These are phyloP conservation scores for Diploptera punctata DNA, from an alignment of 2,888 invertebrate genomes.

Conservation along the genomic window DNA sequence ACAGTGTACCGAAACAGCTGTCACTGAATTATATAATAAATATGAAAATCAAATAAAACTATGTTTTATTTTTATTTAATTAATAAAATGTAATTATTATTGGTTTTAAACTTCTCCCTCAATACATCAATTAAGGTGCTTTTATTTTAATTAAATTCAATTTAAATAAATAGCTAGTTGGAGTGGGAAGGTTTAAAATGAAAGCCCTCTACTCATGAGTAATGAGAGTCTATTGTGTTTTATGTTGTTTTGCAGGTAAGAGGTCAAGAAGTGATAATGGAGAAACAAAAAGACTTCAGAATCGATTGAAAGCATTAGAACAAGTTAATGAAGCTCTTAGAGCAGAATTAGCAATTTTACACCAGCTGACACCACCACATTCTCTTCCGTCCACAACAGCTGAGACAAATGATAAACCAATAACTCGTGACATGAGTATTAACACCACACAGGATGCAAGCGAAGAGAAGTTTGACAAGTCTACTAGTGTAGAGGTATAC, in stretches of 20 bases:
- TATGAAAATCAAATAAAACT: too few species aligned
- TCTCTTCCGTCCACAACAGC: background rate
- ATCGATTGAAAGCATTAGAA: conserved; percentile 53
- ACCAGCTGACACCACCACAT: conserved; percentile 30
- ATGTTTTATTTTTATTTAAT: too few species aligned
- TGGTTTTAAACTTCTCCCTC: too few species aligned
- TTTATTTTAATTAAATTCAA: too few species aligned
- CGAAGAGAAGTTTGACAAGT: conserved; percentile 16
- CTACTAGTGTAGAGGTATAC: conserved; percentile 24
- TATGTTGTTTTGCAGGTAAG: conserved; percentile 20
- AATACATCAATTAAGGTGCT: too few species aligned
- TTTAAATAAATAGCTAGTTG: too few species aligned
- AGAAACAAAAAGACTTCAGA: conserved; percentile 45
- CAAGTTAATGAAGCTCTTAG: conserved; percentile 56
- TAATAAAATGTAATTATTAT: too few species aligned
- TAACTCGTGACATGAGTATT: background rate
- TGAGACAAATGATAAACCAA: background rate
- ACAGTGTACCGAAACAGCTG: too few species aligned
- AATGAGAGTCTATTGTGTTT: too few species aligned
- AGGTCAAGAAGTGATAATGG: conserved; percentile 10
- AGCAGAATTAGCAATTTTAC: conserved; percentile 50
- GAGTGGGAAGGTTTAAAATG: too few species aligned
- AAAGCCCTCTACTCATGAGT: too few species aligned
- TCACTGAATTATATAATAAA: too few species aligned
- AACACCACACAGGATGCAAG: background rate